Evolutionary conservation across 2,113 vertebrate genomes (phyloP).

Genomic region (Ornithorhynchus anatinus): DNA sequence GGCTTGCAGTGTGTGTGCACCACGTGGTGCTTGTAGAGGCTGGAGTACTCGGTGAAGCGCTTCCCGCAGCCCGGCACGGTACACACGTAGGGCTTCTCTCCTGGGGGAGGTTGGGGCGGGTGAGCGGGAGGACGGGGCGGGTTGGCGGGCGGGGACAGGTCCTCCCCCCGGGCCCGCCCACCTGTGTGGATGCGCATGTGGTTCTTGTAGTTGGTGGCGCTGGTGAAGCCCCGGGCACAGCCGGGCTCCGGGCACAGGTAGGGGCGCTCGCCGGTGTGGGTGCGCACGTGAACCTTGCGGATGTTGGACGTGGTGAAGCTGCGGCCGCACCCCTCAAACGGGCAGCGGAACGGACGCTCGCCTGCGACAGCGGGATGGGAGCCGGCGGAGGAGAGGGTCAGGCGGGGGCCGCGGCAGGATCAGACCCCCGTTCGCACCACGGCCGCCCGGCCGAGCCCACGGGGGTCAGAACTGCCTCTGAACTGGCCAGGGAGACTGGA

Average conservation of each 20-base stretch:
- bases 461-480: too few species aligned
- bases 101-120: constrained; percentile 47
- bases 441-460: too few species aligned
- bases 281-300: constrained; percentile 83
- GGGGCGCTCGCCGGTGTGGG: constrained; percentile 81
- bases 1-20: constrained; percentile 87
- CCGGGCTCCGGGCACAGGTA: constrained; percentile 77
- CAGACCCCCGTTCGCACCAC: too few species aligned
- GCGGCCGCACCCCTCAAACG: constrained; percentile 81
- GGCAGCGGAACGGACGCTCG: constrained; percentile 81
- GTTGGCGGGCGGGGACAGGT: neutral
- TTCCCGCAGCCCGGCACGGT: constrained; percentile 81
- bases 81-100: constrained; percentile 84
- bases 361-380: constrained; percentile 53
- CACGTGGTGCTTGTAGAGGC: constrained; percentile 85
- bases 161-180: constrained; percentile 39
- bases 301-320: constrained; percentile 86
- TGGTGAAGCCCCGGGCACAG: constrained; percentile 82
- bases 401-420: too few species aligned
- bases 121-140: neutral
- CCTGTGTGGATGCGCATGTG: constrained; percentile 87
- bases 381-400: neutral
- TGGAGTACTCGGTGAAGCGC: constrained; percentile 84
- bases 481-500: too few species aligned
- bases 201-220: constrained; percentile 87